phyloP scores from a whole-genome alignment of 2,888 invertebrate genomes.

The Apotomis capreana region DNA sequence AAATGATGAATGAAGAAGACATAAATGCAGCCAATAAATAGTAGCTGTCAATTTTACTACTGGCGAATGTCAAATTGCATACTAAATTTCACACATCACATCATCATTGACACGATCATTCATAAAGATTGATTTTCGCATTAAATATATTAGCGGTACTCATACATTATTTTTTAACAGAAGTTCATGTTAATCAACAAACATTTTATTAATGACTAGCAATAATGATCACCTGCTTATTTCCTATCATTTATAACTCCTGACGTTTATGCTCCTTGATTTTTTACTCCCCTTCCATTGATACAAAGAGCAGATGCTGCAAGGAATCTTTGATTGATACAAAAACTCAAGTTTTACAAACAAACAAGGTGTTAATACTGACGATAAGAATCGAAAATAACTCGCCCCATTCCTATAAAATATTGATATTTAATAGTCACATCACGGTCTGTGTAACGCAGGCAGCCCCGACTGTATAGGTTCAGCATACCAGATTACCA shows the following conservation, averaged over 20 bases:
- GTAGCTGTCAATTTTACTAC: too few relatives aligned
- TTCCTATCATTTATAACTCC: conserved; percentile 28
- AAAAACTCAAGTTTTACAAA: conserved; percentile 66
- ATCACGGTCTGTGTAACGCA: conserved; percentile 74
- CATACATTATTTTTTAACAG: not conserved
- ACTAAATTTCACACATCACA: too few relatives aligned
- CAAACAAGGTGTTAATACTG: conserved; percentile 80
- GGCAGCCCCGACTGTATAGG: conserved; percentile 70
- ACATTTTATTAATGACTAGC: conserved; percentile 24
- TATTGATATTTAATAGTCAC: conserved; percentile 80
- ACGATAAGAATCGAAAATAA: conserved; percentile 73
- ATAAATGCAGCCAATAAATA: too few relatives aligned
- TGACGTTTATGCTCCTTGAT: conserved; percentile 14
- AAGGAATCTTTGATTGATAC: conserved; percentile 58
- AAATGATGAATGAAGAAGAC: too few relatives aligned
- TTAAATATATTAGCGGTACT: too few relatives aligned
- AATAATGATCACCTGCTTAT: conserved; percentile 27
- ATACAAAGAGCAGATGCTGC: conserved; percentile 65
- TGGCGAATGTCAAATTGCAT: too few relatives aligned
- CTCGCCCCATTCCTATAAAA: conserved; percentile 72
- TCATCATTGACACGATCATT: too few relatives aligned
- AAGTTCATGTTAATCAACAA: not conserved
- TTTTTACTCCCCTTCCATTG: conserved; percentile 12
- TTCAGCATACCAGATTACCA: conserved; percentile 76
- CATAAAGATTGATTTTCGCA: not conserved